Conservation (phyloP, 2,797 vertebrate species). For the Gambelia wislizenii region DNA sequence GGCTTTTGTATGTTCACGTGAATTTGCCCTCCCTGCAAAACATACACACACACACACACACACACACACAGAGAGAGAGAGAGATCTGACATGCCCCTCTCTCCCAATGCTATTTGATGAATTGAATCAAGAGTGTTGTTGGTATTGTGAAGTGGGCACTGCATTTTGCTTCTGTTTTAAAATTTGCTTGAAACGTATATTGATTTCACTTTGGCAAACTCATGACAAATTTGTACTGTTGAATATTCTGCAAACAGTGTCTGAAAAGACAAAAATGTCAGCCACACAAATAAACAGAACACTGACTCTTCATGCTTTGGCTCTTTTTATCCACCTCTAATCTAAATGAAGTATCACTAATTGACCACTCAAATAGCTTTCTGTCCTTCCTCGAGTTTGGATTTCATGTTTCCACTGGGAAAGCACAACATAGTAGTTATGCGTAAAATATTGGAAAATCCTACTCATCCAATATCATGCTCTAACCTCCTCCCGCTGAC, state of each 20-base stretch:
- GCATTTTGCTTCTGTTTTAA: background rate
- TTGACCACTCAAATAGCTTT: background rate
- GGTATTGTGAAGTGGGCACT: background rate
- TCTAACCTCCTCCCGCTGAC: background rate
- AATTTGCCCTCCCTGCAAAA: background rate
- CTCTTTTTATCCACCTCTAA: background rate
- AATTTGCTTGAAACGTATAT: background rate
- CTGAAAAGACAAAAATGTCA: slow-evolving; percentile 1
- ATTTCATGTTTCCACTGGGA: background rate
- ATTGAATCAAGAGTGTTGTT: too few relatives aligned
- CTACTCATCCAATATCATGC: background rate
- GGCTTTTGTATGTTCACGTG: background rate
- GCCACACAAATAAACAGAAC: background rate
- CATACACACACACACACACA: background rate
- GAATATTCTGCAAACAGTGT: background rate
- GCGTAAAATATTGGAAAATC: slow-evolving; percentile 13
- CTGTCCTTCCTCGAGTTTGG: background rate
- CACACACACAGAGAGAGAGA: background rate
- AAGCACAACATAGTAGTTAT: background rate
- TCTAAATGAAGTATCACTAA: background rate
- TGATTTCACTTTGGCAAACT: background rate
- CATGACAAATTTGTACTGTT: background rate
- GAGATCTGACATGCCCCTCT: background rate
- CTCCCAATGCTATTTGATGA: too few relatives aligned
- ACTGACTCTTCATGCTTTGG: background rate